Evolutionary conservation across 2,888 invertebrate genomes (phyloP).

Genomic region (Tinea trinotella): DNA sequence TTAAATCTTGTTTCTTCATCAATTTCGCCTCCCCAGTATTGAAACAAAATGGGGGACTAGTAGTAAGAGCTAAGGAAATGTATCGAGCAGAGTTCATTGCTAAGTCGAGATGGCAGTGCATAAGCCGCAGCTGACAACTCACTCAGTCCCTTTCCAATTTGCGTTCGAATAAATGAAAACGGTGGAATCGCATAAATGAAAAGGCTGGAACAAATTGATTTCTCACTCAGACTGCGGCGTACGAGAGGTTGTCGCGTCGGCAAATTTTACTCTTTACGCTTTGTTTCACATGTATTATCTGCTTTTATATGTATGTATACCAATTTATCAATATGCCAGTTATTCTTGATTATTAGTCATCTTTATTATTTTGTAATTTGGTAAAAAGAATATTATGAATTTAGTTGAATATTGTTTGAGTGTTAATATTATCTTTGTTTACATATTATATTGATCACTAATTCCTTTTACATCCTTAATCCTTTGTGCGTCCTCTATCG

Average conservation of each 20-base stretch:
- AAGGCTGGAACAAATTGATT: conserved; percentile 68
- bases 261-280: conserved; percentile 14
- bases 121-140: conserved; percentile 65
- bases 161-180: conserved; percentile 63
- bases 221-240: conserved; percentile 48
- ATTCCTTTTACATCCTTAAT: too few relatives aligned
- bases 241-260: conserved; percentile 9
- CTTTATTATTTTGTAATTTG: too few relatives aligned
- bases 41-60: conserved; percentile 18
- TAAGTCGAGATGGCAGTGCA: conserved; percentile 47
- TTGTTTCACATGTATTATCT: conserved; percentile 12
- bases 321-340: neutral
- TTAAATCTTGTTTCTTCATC: neutral
- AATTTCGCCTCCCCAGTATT: neutral
- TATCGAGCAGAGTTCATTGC: conserved; percentile 20
- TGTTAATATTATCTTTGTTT: too few relatives aligned
- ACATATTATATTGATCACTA: too few relatives aligned
- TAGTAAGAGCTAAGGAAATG: conserved; percentile 16
- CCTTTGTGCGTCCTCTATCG: too few relatives aligned
- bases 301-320: neutral
- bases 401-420: too few relatives aligned
- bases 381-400: too few relatives aligned
- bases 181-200: conserved; percentile 66
- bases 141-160: conserved; percentile 66
- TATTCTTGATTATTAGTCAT: too few relatives aligned